Base-by-base conservation (phyloP, 2,797 vertebrate species). In the Liasis olivaceus region DNA sequence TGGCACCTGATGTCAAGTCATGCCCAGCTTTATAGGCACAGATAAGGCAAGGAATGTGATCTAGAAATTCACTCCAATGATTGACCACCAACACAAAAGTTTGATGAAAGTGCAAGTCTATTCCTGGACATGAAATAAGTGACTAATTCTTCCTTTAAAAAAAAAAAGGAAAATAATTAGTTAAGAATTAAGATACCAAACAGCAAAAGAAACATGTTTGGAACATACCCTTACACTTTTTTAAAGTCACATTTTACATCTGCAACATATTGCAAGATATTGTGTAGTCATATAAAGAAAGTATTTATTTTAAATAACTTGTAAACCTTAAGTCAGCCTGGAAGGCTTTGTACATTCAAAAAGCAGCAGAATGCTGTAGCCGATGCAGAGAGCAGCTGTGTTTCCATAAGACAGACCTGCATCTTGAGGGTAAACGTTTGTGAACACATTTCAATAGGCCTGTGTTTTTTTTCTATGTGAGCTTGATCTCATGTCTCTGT, bases 351-450 rank as follows among this genome's bases (percentile, higher is more conserved):
- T 2, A 1, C 88, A 12, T 2, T 1, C 77, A 66, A 89, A 69
- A 72, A 89, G 58, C 42, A 91, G 94, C 93, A 89, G 54, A 91
- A 60, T 90, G 64, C 7, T 86, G 87, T 94, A 94, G 93, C 31
- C 63, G 60, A 92, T 58, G 69, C 0, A 0, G 20, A 58, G 22
- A 84, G 28, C 13, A 87, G 56, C 51, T 9, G 3, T 0, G 69
- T 60, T 88, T 91, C 87, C n/a, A 6, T 5, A 0, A 77, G 56
- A 36, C 6, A 72, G 31, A 59, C 8, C 0, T 59, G 36, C 8
- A 42, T 36, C 1, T 42, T 59, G n/a, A 28, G 63, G 14, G 24
- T 60, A 15, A 42, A 87, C 14, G 6, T 66, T n/a, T 28, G 9
- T 5, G 17, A 58, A 81, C 36, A 24, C 36, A 47, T 64, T 14